phyloP scores from a whole-genome alignment of 2,113 vertebrate genomes.

The Calonectris borealis region DNA sequence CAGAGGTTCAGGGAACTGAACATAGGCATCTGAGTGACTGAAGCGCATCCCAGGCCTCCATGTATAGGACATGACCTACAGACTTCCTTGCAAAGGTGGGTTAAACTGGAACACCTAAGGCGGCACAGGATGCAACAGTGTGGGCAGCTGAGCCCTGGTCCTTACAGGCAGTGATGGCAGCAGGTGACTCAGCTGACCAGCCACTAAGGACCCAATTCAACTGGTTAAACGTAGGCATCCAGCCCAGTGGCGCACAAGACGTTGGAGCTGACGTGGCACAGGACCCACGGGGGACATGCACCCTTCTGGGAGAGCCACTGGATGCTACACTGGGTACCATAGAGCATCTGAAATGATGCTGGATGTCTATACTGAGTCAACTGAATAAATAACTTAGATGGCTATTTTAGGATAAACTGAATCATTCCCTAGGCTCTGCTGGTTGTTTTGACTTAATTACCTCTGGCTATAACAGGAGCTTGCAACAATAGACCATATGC shows the following conservation, averaged over 20 bases:
- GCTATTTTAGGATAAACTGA: not conserved
- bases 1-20: not conserved
- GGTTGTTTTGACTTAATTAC: not conserved
- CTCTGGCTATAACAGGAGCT: not conserved
- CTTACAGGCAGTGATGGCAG: not conserved
- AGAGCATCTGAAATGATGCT: not conserved
- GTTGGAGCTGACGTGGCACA: not conserved
- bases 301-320: not conserved
- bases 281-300: not conserved
- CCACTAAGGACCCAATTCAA: not conserved
- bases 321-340: rapidly evolving
- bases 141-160: not conserved
- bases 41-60: not conserved
- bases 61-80: rapidly evolving
- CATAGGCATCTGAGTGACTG: not conserved
- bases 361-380: not conserved
- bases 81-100: not conserved
- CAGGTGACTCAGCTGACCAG: not conserved
- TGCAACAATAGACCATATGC: not conserved
- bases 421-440: not conserved
- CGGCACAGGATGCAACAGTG: not conserved
- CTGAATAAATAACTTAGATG: not conserved
- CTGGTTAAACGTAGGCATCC: not conserved
- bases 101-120: not conserved
- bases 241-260: not conserved